Conservation (phyloP, 2,113 vertebrate genomes). For the Lepidothrix coronata region DNA sequence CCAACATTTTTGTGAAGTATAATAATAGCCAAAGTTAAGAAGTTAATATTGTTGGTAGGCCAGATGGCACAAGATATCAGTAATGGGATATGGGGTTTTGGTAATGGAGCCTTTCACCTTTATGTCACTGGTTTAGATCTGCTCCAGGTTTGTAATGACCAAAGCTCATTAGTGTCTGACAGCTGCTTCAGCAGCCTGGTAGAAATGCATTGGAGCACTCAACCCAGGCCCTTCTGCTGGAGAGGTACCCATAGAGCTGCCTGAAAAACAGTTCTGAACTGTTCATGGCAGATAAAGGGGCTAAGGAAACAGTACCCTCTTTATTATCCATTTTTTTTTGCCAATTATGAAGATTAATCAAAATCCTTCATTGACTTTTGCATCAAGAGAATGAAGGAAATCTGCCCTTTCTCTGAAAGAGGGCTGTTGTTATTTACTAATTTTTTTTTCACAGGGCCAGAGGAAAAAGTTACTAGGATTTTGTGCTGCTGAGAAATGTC, state of each 20-base stretch:
- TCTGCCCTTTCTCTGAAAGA: neutral
- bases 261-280: neutral
- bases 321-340: neutral
- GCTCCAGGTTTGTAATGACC: conserved; percentile 50
- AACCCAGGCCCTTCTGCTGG: neutral
- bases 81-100: conserved; percentile 56
- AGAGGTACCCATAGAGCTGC: neutral
- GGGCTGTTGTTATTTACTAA: neutral
- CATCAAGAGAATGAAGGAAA: neutral
- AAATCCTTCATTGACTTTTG: neutral
- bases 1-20: conserved; percentile 55
- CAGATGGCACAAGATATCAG: conserved; percentile 55
- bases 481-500: neutral
- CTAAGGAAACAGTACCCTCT: neutral
- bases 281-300: neutral
- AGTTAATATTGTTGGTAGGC: conserved; percentile 54
- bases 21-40: conserved; percentile 64
- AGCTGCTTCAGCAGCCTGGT: conserved; percentile 46
- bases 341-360: neutral
- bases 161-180: conserved; percentile 58
- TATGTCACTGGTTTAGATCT: conserved; percentile 58
- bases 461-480: neutral
- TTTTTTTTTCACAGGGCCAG: neutral
- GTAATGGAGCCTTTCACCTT: conserved; percentile 66
- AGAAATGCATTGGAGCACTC: neutral